Evolutionary conservation across 2,113 vertebrate species (phyloP).

Genomic region (Catharus fuscescens): DNA sequence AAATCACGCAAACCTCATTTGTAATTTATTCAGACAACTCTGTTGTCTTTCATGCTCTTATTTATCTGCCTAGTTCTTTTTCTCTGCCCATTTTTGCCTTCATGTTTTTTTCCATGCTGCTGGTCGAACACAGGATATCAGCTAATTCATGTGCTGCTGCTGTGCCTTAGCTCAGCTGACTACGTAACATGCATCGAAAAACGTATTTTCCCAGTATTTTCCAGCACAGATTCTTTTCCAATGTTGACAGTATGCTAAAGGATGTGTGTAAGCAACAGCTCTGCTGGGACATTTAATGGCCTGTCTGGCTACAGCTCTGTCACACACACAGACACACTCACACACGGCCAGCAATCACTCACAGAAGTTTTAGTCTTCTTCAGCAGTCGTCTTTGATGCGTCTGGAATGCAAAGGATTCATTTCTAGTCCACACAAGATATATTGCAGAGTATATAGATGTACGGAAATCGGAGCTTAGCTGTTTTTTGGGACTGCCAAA

Average conservation of each 20-base stretch:
- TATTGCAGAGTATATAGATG: conserved; percentile 62
- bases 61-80: background rate
- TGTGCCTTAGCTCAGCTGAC: background rate
- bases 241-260: conserved; percentile 31
- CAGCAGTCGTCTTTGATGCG: conserved; percentile 56
- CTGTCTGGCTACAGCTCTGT: conserved; percentile 41
- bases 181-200: background rate
- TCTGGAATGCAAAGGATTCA: conserved; percentile 45
- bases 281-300: conserved; percentile 35
- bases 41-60: background rate
- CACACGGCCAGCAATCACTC: background rate
- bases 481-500: conserved; percentile 55
- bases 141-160: background rate
- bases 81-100: background rate
- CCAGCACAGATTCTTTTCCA: background rate
- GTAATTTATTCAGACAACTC: background rate
- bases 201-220: background rate
- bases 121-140: background rate
- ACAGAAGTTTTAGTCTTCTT: conserved; percentile 61
- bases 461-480: conserved; percentile 63
- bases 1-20: background rate
- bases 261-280: conserved; percentile 36
- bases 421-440: conserved; percentile 62
- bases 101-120: background rate
- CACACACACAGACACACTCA: background rate